phyloP scores from a whole-genome alignment of 2,113 vertebrate genomes.

The Indicator indicator region DNA sequence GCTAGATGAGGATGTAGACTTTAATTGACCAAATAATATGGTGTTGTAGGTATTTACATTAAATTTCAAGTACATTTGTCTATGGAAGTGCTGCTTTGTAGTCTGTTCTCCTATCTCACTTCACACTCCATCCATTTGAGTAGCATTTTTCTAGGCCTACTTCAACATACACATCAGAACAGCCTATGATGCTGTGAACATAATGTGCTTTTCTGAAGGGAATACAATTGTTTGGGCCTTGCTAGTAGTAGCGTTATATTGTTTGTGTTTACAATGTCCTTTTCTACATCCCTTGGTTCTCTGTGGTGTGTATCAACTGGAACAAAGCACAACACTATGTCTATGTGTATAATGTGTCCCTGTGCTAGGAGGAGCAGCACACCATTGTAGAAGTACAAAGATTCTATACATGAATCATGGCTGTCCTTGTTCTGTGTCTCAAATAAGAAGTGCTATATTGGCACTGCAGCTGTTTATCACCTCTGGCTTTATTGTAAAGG shows the following conservation, averaged over 20 bases:
- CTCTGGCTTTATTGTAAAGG: background rate
- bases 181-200: background rate
- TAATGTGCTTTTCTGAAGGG: background rate
- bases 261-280: background rate
- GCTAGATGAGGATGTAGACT: background rate
- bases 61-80: background rate
- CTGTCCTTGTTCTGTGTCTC: conserved; percentile 40
- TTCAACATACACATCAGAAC: background rate
- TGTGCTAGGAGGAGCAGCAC: conserved; percentile 51
- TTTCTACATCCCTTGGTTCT: background rate
- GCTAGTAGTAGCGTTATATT: background rate
- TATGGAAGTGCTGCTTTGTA: background rate
- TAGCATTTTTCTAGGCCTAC: background rate
- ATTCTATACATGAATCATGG: background rate
- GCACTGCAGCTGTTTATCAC: conserved; percentile 47
- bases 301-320: background rate
- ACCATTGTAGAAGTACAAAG: conserved; percentile 67
- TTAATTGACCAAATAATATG: background rate
- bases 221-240: background rate
- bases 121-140: background rate
- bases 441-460: conserved; percentile 43
- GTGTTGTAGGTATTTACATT: background rate
- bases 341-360: background rate
- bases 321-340: conserved; percentile 27
- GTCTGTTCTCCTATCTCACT: background rate